Evolutionary conservation across 2,888 invertebrate genomes (phyloP).

Genomic region (Chymomyza caudatula): DNA sequence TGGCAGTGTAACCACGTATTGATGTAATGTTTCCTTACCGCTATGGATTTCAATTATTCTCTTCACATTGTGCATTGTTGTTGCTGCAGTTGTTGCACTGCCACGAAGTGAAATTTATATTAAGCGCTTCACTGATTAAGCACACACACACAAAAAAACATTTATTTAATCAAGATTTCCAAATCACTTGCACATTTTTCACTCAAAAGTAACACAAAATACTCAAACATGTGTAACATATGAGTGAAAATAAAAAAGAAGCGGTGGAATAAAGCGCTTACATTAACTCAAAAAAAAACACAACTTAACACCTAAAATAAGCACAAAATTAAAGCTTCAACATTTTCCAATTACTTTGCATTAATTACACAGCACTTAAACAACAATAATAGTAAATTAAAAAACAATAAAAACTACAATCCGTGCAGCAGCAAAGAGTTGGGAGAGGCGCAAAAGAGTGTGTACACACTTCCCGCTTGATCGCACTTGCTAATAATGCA

Average conservation of each 20-base stretch:
- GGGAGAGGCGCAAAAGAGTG: neutral
- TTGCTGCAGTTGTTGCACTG: conserved; percentile 28
- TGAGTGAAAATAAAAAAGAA: neutral
- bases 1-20: conserved; percentile 33
- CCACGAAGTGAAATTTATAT: conserved; percentile 13
- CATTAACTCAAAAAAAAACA: neutral
- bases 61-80: conserved; percentile 43
- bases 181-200: neutral
- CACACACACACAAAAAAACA: conserved; percentile 23
- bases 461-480: too few relatives aligned
- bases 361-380: neutral
- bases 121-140: conserved; percentile 42
- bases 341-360: neutral
- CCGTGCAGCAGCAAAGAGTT: too few relatives aligned
- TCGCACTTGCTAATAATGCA: too few relatives aligned
- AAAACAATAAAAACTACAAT: neutral
- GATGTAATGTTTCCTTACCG: conserved; percentile 56
- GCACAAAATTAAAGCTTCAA: neutral
- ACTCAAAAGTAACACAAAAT: too few relatives aligned
- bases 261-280: neutral
- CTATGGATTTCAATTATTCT: conserved; percentile 44
- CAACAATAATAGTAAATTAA: too few relatives aligned
- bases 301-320: neutral
- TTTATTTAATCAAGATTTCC: conserved; percentile 33
- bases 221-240: neutral